Evolutionary conservation across 2,797 vertebrate genomes (phyloP), one percentile per base, ranked within the genome.

Genomic region (Enteromius unitaeniatus): DNA sequence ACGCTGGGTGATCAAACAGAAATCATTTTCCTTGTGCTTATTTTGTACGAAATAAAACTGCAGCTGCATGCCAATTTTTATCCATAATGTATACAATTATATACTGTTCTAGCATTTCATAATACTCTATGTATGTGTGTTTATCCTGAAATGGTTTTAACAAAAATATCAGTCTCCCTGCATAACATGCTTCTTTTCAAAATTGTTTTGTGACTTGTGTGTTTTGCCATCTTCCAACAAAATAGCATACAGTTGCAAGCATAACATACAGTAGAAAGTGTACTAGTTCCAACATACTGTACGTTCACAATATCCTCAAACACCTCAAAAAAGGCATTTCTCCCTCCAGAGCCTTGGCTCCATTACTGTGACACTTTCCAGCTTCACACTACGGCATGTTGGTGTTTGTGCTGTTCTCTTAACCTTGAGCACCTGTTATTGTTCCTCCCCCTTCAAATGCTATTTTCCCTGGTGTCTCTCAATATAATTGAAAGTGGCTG

Each of bases 391-490:
- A 79, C 21, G 58, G 45, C 55, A 79, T 86, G 53, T 53, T 86
- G 67, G 84, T 77, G 62, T 81, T 90, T 64, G 67, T 84, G 89
- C 85, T 88, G 88, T 82, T 86, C 81, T 75, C 82, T 84, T 84
- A 89, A 91, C 90, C 84, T 83, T 87, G 78, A 89, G 88, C 85
- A 89, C 62, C 58, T 45, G 9, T 81, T 81, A 40, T 83, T 82
- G 65, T 83, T 85, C 86, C 79, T 68, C 47, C 70, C 79, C 23
- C 45, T 58, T 85, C 84, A 85, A 70, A 85, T 49, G 58, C 53
- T 82, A 84, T 83, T 88, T 82, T 81, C 84, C 85, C 40, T 67
- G 58, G 79, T 82, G 85, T 86, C 37, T 85, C 58, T 62, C 78
- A 62, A 19, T 82, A 73, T 84, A 88, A 88, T 84, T 87, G 80